Evolutionary conservation across 2,888 invertebrate genomes (phyloP).

Genomic region (Tipula helvola): DNA sequence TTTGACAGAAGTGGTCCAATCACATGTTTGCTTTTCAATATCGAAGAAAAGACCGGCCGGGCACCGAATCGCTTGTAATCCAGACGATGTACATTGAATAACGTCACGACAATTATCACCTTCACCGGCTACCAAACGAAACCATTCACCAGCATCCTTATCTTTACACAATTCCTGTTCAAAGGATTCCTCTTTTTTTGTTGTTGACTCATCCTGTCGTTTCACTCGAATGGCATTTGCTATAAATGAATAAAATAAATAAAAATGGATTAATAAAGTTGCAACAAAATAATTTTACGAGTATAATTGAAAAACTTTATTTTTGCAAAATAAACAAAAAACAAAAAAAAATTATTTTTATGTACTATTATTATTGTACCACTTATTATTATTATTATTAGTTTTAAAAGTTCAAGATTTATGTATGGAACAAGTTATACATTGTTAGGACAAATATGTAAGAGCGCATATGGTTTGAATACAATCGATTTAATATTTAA

Average conservation of each 20-base stretch:
- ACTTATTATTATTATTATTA: background rate
- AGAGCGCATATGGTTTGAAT: background rate
- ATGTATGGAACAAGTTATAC: background rate
- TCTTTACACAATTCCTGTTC: constrained; percentile 85
- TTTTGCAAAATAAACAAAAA: background rate
- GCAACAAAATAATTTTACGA: background rate
- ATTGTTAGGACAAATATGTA: background rate
- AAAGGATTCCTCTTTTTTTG: constrained; percentile 76
- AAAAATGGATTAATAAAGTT: constrained; percentile 17
- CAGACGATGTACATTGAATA: constrained; percentile 88
- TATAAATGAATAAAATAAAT: constrained; percentile 32
- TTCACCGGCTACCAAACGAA: constrained; percentile 77
- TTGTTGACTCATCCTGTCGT: constrained; percentile 48
- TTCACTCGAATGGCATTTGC: constrained; percentile 43
- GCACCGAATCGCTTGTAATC: constrained; percentile 84
- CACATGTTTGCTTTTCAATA: constrained; percentile 89
- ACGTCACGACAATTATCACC: constrained; percentile 90
- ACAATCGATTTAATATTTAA: background rate
- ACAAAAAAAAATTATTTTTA: background rate
- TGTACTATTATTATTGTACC: background rate
- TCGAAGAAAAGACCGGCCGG: constrained; percentile 87
- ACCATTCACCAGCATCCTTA: constrained; percentile 92
- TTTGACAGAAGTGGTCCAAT: constrained; percentile 89
- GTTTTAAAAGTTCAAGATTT: background rate
- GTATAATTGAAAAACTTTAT: constrained; percentile 11